These are phyloP conservation scores for Coptodon rendalli DNA, from an alignment of 2,113 vertebrate genomes.

Conservation along the genomic window DNA sequence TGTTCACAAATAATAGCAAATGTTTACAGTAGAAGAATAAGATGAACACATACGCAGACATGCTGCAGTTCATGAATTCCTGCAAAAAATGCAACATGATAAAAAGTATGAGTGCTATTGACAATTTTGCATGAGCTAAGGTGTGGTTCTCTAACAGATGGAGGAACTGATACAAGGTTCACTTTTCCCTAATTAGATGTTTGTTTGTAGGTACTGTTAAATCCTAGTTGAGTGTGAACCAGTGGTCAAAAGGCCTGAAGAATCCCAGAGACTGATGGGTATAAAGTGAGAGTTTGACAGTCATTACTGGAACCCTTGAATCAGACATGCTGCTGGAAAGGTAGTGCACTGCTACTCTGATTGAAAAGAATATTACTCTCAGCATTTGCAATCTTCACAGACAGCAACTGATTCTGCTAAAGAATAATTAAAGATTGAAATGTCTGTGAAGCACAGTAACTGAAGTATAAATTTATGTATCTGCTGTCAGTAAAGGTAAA, in stretches of 20 bases:
- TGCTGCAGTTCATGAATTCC: too few relatives aligned
- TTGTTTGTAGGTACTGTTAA: background rate
- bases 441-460: too few relatives aligned
- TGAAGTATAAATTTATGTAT: too few relatives aligned
- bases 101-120: rapidly evolving
- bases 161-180: background rate
- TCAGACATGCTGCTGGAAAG: background rate
- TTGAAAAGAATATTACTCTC: background rate
- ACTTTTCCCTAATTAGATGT: background rate
- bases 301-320: rapidly evolving
- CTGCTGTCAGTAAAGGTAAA: too few relatives aligned
- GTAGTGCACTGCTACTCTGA: background rate
- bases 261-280: background rate
- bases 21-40: too few relatives aligned
- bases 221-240: background rate
- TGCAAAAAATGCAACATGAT: too few relatives aligned
- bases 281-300: background rate
- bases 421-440: too few relatives aligned
- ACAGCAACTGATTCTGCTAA: too few relatives aligned
- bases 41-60: too few relatives aligned
- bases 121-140: background rate
- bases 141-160: background rate
- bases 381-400: rapidly evolving
- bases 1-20: rapidly evolving
- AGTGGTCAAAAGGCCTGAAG: background rate